These are phyloP conservation scores for Arremon aurantiirostris DNA, from an alignment of 2,797 vertebrate species.

Conservation along the genomic window DNA sequence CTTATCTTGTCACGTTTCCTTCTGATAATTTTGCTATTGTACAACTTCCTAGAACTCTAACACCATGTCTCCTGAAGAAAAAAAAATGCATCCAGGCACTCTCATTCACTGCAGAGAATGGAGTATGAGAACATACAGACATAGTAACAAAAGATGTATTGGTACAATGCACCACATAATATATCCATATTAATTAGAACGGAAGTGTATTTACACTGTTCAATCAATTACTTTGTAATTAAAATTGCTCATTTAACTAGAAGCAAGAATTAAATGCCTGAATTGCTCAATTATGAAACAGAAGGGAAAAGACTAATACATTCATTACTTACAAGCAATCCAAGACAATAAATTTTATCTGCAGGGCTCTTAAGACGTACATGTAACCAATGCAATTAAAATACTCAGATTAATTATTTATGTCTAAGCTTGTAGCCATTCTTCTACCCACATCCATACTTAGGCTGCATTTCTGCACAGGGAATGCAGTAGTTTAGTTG, in stretches of 20 bases:
- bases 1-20: not conserved
- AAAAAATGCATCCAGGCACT: not conserved
- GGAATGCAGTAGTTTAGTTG: not conserved
- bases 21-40: not conserved
- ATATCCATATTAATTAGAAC: not conserved
- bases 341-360: constrained; percentile 5
- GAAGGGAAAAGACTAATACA: not conserved
- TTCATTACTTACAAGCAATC: not conserved
- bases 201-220: not conserved
- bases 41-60: not conserved
- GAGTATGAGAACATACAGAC: not conserved
- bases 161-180: not conserved
- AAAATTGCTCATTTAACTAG: not conserved
- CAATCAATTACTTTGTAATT: not conserved
- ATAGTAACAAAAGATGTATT: not conserved
- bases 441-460: not conserved
- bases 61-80: not conserved
- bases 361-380: not conserved
- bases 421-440: not conserved
- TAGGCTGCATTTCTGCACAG: not conserved
- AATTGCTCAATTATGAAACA: not conserved
- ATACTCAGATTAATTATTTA: not conserved
- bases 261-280: not conserved
- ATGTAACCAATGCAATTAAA: not conserved
- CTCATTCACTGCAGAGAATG: not conserved